phyloP scores from a whole-genome alignment of 1,140 invertebrate species.

The Bombus sibiricus region DNA sequence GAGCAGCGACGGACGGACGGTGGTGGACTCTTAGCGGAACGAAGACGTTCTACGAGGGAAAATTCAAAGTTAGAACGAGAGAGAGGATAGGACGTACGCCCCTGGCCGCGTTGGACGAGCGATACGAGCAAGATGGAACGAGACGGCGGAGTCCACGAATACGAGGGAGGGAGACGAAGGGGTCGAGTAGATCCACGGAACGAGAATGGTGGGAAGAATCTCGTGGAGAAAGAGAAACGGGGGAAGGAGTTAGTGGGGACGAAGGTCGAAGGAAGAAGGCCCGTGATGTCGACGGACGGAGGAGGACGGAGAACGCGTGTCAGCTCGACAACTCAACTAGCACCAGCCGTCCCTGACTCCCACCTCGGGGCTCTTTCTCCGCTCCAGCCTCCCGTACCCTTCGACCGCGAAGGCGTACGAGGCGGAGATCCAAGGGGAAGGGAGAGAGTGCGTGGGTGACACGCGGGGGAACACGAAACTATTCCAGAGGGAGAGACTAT shows the following conservation, averaged over 20 bases:
- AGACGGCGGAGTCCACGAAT: conserved; percentile 7
- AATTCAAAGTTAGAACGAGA: conserved; percentile 75
- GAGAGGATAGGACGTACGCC: conserved; percentile 40
- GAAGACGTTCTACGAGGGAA: conserved; percentile 68
- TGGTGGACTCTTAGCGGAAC: conserved; percentile 68
- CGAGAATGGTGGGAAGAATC: conserved; percentile 44
- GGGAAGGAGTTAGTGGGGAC: conserved; percentile 23
- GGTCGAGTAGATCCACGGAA: not conserved
- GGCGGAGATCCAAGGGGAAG: conserved; percentile 33
- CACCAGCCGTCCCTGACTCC: conserved; percentile 78
- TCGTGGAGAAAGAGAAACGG: conserved; percentile 32
- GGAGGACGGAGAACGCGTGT: conserved; percentile 79
- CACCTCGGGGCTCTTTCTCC: conserved; percentile 53
- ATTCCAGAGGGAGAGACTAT: conserved; percentile 48
- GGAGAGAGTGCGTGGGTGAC: conserved; percentile 36
- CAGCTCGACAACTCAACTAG: conserved; percentile 83
- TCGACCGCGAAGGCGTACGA: conserved; percentile 35
- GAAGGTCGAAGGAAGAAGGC: conserved; percentile 42
- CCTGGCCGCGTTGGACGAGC: conserved; percentile 6
- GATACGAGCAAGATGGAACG: conserved; percentile 14
- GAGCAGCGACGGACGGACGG: conserved; percentile 58
- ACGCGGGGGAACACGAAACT: conserved; percentile 32
- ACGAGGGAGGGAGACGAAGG: conserved; percentile 9
- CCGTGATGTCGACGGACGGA: conserved; percentile 11
- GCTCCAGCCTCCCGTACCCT: conserved; percentile 27